Evolutionary conservation across 2,113 vertebrate genomes (phyloP), one percentile per base, ranked within the genome.

Genomic region (Apodemus speciosus): DNA sequence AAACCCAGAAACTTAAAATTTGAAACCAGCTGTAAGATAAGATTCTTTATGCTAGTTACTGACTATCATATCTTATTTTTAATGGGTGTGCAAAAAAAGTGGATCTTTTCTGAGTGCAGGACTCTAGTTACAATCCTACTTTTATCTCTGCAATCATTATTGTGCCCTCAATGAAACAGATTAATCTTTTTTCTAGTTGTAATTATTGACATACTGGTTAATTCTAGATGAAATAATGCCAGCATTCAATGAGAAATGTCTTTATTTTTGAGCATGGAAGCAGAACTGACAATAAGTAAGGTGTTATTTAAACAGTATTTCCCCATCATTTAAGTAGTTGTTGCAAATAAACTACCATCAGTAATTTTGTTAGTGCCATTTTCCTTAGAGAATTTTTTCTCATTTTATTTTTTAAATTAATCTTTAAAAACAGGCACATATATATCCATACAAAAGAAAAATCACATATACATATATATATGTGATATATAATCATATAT

Each of bases 221-320:
- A 93, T 92, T 94, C 86, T 95, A 90, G 91, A 95, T 94, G 93
- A 72, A 75, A 53, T 3, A 71, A 69, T 95, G 79, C 84, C 93
- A 83, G 32, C 73, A 76, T 32, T 58, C 60, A 73, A 73, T 9
- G 40, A 16, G 53, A 90, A 84, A 64, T 0, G 0, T 10, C 58
- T 43, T 77, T 94, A 89, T 43, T 90, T 88, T 87, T 94, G 89
- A 90, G 69, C 66, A 90, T 38, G 30, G 60, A 93, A 73, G n/a
- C 53, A 15, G 80, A 46, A 95, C 64, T 90, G 92, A 83, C n/a
- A 93, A 38, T 0, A 56, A 16, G 46, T 77, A 0, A 0, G 69
- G 75, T 69, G 66, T 88, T 35, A 56, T 64, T 88, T 86, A 93
- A 66, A 85, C 87, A 90, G 0, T 46, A 83, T 91, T 85, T 95